These are phyloP conservation scores for Corythornis madagascariensis DNA, from an alignment of 2,113 vertebrate species.

Conservation along the genomic window DNA sequence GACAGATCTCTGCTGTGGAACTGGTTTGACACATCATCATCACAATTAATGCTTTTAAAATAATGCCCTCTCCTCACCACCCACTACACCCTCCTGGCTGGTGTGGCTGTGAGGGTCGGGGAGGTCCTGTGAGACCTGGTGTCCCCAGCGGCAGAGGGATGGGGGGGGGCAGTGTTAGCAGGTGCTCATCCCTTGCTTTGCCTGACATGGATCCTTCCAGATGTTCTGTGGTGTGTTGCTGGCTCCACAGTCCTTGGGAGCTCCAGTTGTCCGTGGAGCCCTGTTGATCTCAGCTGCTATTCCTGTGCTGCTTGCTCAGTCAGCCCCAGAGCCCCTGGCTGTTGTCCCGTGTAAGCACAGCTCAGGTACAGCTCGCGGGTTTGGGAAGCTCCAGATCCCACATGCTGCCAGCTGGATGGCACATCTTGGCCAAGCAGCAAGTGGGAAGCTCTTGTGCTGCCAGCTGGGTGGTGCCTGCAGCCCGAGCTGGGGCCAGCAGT, in stretches of 20 bases:
- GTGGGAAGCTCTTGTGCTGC: neutral
- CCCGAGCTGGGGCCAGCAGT: no score
- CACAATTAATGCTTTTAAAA: neutral
- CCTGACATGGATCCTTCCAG: neutral
- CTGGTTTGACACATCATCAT: neutral
- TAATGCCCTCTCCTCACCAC: neutral
- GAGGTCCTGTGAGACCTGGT: neutral
- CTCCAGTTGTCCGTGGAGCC: neutral
- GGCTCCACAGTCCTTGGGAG: neutral
- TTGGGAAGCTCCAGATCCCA: neutral
- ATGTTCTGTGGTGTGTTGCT: rapidly evolving
- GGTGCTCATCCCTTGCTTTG: neutral
- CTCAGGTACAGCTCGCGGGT: neutral
- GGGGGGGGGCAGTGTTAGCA: neutral
- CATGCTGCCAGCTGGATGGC: neutral
- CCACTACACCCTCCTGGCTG: rapidly evolving
- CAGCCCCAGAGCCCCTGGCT: neutral
- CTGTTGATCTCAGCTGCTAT: rapidly evolving
- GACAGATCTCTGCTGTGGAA: neutral
- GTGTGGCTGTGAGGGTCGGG: neutral
- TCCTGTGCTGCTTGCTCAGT: rapidly evolving
- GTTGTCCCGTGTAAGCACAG: neutral
- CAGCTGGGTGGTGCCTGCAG: no score
- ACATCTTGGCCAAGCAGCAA: neutral
- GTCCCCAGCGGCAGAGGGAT: neutral